Evolutionary conservation across 2,797 vertebrate species (phyloP).

Genomic region (Peromyscus nudipes): DNA sequence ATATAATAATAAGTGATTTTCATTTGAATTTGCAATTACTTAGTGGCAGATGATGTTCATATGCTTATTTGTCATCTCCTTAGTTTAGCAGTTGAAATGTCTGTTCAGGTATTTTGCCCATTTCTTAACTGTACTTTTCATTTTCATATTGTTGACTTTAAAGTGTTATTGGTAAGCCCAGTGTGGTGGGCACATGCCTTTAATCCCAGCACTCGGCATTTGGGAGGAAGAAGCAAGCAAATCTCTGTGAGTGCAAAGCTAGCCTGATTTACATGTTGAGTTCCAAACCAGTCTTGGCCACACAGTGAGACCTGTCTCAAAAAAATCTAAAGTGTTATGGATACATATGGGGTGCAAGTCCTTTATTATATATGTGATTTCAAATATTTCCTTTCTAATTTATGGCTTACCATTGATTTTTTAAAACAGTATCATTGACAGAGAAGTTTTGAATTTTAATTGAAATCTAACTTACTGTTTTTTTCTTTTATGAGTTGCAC

Average conservation of each 20-base stretch:
- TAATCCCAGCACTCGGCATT: background rate
- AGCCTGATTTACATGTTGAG: background rate
- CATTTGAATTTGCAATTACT: conserved; percentile 6
- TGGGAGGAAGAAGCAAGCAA: background rate
- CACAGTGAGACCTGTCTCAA: background rate
- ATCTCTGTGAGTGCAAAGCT: background rate
- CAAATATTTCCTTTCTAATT: conserved; percentile 22
- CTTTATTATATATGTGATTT: conserved; percentile 26
- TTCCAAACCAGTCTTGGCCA: background rate
- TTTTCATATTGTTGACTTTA: conserved; percentile 47
- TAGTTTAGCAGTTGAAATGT: background rate
- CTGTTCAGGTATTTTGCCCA: background rate
- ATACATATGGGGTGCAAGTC: background rate
- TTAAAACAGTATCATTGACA: conserved; percentile 11
- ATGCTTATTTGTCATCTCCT: background rate
- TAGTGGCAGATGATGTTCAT: background rate
- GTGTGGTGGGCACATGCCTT: too few species aligned
- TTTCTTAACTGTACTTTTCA: conserved; percentile 42
- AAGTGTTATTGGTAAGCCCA: background rate
- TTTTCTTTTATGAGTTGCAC: background rate
- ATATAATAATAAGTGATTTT: background rate
- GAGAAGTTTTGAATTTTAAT: conserved; percentile 34
- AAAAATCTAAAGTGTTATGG: background rate
- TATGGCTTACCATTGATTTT: conserved; percentile 4
- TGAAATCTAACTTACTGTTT: background rate